Evolutionary conservation across 2,888 invertebrate species (phyloP), one percentile per base, ranked within the genome.

Genomic region (Pecten maximus): DNA sequence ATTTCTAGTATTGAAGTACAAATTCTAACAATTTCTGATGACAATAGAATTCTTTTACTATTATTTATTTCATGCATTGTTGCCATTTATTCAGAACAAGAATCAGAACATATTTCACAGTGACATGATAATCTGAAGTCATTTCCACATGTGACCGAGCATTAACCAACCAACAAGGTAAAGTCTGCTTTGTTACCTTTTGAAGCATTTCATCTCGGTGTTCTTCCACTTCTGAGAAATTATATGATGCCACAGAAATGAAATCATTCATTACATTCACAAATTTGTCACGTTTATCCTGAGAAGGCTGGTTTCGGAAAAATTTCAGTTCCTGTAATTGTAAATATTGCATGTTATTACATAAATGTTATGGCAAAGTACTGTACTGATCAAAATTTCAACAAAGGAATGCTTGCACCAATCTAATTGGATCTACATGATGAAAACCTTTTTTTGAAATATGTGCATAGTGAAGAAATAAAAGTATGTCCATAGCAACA

Each of bases 141-240:
- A n/a, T n/a, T n/a, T n/a, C n/a, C n/a, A n/a, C n/a, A 44, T 44
- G 44, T 44, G 12, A 44, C 44, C 44, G 6, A 44, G 44, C 12
- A 44, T 12, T 10, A 10, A 44, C 12, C 6, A 44, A 10, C 12
- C 6, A 44, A 44, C 8, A 35, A 6, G 6, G 44, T 44, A 6
- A 10, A 10, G 44, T 44, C 12, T 6, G 60, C 0, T 40, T 6
- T 16, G 48, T 54, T 91, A 98, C 97, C 97, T 97, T 97, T 87
- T 98, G 98, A 97, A 99, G 99, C 99, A 99, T 99, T 96, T 99
- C 99, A 97, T 98, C 98, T 97, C 98, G 99, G 91, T 98, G 97
- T 95, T 99, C 99, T 96, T 99, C 99, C 10, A 99, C 97, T 97
- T 99, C 99, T 0, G 99, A 98, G 95, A 99, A 98, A 94, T 98